Percentiles rank a stretch among this genome's conserved stretches.
Conservation (phyloP, 2,113 vertebrate species). For the Xiphophorus couchianus region DNA sequence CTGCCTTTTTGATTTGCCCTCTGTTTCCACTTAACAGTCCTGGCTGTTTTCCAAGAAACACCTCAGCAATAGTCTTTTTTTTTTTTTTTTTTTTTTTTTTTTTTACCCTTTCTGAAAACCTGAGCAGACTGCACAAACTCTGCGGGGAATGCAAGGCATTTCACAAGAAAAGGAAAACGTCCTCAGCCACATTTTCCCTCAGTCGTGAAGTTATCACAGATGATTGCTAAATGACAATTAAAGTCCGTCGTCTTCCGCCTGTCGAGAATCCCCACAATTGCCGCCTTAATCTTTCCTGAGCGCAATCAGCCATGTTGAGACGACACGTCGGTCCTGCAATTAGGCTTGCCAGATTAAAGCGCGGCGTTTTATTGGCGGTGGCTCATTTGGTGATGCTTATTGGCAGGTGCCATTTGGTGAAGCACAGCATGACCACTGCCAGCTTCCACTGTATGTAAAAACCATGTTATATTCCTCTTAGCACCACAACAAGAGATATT, state of each 20-base stretch:
- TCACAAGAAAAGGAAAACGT: background rate
- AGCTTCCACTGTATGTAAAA: constrained; percentile 58
- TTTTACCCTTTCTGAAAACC: background rate
- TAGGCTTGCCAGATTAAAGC: constrained; percentile 46
- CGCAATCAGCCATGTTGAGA: constrained; percentile 44
- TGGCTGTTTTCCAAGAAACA: constrained; percentile 72
- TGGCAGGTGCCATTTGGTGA: constrained; percentile 53
- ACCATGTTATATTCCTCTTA: constrained; percentile 26
- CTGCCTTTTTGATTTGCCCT: constrained; percentile 71
- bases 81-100: background rate
- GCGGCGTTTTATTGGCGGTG: constrained; percentile 27
- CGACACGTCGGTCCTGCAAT: constrained; percentile 48
- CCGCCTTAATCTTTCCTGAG: constrained; percentile 45
- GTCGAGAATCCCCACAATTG: constrained; percentile 32
- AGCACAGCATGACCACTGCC: constrained; percentile 21
- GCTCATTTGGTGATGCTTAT: constrained; percentile 44
- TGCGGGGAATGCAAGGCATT: constrained; percentile 10
- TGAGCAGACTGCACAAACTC: constrained; percentile 29
- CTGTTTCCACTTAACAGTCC: constrained; percentile 75
- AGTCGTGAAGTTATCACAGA: constrained; percentile 8
- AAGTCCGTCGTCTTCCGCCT: background rate
- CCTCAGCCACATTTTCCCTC: background rate
- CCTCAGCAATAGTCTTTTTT: constrained; percentile 50
- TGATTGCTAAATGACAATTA: constrained; percentile 45
- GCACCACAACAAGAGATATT: background rate